Percentiles rank a stretch among this genome's conserved stretches.
Evolutionary conservation across 2,113 vertebrate genomes (phyloP).

Genomic region (Microtus pennsylvanicus): DNA sequence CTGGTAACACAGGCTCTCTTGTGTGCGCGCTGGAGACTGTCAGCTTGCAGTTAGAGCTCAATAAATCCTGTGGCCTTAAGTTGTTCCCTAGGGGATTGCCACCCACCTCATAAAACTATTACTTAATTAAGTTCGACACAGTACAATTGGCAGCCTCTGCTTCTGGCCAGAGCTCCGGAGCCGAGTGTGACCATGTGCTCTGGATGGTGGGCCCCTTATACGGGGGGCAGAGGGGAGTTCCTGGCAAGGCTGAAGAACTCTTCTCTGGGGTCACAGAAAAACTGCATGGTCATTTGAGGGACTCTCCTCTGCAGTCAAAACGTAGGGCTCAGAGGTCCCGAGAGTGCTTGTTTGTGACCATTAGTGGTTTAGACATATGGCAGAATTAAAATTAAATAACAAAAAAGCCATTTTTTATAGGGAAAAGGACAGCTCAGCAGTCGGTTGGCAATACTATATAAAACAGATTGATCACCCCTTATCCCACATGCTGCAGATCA

Average conservation of each 20-base stretch:
- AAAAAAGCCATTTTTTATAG: neutral
- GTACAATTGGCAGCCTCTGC: conserved; percentile 83
- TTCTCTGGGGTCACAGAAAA: conserved; percentile 51
- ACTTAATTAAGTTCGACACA: conserved; percentile 86
- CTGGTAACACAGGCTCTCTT: neutral
- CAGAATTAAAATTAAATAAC: conserved; percentile 65
- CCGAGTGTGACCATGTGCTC: conserved; percentile 19
- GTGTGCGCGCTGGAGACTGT: conserved; percentile 80
- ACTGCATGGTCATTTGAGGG: conserved; percentile 30
- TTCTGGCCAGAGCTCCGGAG: conserved; percentile 69
- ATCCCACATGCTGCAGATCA: neutral
- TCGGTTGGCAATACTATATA: conserved; percentile 70
- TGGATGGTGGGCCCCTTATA: conserved; percentile 12
- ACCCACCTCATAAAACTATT: conserved; percentile 88
- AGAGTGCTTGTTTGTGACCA: conserved; percentile 35
- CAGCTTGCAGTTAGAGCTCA: conserved; percentile 83
- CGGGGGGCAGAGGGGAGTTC: neutral
- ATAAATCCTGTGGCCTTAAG: conserved; percentile 85
- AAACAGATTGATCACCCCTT: too few relatives aligned
- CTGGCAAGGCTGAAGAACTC: conserved; percentile 27
- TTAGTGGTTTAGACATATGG: neutral
- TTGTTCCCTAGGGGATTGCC: conserved; percentile 83
- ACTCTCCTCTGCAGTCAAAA: neutral
- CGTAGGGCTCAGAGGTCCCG: neutral
- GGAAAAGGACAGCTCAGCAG: conserved; percentile 45